A percentile compares a stretch with the other conserved stretches of the same genome.
phyloP scores from a whole-genome alignment of 2,113 vertebrate species.

The Centropus bengalensis region DNA sequence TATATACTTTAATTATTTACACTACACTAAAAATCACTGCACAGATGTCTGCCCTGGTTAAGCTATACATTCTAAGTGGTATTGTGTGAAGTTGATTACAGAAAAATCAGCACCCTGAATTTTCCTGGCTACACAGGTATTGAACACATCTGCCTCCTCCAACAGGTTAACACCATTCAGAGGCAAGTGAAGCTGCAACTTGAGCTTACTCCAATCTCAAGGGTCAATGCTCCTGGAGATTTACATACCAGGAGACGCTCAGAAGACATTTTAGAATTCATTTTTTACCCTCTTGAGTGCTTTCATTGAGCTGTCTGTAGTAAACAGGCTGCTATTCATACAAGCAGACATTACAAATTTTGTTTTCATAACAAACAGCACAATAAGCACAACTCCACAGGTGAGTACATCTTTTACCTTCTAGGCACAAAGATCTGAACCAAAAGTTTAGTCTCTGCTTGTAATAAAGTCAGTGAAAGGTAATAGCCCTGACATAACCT shows the following conservation, averaged over 20 bases:
- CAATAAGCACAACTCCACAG: not conserved
- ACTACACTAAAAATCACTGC: not conserved
- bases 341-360: not conserved
- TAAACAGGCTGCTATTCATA: not conserved
- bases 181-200: not conserved
- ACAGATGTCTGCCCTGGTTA: not conserved
- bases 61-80: not conserved
- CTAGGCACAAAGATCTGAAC: not conserved
- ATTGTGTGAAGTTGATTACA: not conserved
- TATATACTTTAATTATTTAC: not conserved
- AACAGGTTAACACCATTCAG: not conserved
- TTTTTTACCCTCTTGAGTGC: not conserved
- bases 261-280: not conserved
- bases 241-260: not conserved
- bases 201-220: not conserved
- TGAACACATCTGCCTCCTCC: not conserved
- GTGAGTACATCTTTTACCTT: not conserved
- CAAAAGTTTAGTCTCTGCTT: not conserved
- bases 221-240: not conserved
- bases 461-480: not conserved
- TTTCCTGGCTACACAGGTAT: not conserved
- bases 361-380: not conserved
- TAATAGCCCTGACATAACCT: not conserved
- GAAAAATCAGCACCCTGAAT: not conserved
- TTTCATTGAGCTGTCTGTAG: no score